Evolutionary conservation across 2,113 vertebrate species (phyloP), one percentile per base, ranked within the genome.

Genomic region (Nanorana parkeri): DNA sequence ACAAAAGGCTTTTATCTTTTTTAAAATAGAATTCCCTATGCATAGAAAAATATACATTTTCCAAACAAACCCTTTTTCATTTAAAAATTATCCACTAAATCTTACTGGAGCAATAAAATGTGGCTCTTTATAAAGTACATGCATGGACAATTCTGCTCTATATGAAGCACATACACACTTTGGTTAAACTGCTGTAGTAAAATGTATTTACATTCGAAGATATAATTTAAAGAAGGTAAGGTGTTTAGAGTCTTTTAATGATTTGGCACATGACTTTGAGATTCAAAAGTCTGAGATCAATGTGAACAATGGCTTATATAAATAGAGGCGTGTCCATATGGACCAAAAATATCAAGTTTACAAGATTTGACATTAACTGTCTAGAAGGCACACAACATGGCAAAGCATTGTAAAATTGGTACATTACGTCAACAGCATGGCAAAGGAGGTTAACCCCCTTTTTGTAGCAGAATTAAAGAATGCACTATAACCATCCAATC

Each of bases 361-460:
- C 77, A 68, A n/a, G 24, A 55, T 41, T 20, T 63, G 68, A 64
- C 28, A 63, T 69, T 80, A 63, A 20, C 15, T 64, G 56, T 63
- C 61, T 56, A 54, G 20, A 81, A 81, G 80, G 80, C 69, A 81
- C 80, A 74, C 24, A 29, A 55, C 24, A 41, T 32, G 61, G 60
- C 69, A 81, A 54, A 81, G 61, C 60, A 24, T 81, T n/a, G 13
- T 24, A 11, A 67, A 21, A 68, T 5, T 24, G 47, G 20, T 32
- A 66, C 69, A 81, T 20, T 36, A 65, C 79, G 73, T 51, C 26
- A 26, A 55, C 4, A 81, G 28, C 69, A 67, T 56, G 51, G 28
- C 61, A 67, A 75, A 28, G 29, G 28, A 21, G 21, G 0, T 36
- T 36, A 21, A 36, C 69, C 52, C 17, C 21, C 47, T 74, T 28